phyloP scores from a whole-genome alignment of 2,888 invertebrate genomes.

The Acanthosepion pharaonis region DNA sequence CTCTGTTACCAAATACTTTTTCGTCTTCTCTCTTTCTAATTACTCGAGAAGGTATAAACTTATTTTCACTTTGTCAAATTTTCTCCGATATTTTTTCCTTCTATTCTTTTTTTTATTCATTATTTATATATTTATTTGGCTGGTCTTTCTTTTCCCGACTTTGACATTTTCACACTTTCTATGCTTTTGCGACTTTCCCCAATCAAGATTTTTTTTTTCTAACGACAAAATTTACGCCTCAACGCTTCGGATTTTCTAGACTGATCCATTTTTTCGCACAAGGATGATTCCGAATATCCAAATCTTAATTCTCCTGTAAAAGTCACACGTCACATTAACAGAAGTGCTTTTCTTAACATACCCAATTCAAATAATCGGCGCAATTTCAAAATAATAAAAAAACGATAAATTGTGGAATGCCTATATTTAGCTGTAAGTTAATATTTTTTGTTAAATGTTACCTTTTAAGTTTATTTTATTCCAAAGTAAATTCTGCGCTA shows the following conservation, averaged over 20 bases:
- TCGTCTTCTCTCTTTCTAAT: too few species aligned
- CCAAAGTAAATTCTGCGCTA: too few species aligned
- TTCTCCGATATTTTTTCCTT: too few species aligned
- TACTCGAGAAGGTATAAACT: too few species aligned
- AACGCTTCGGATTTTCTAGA: neutral
- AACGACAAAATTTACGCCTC: neutral
- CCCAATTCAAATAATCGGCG: neutral
- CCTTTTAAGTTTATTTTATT: too few species aligned
- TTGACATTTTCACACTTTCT: neutral
- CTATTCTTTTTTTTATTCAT: neutral
- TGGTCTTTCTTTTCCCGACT: neutral
- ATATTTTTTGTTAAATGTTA: too few species aligned
- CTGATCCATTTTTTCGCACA: neutral
- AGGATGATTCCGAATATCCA: neutral
- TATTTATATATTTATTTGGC: neutral
- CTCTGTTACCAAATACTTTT: too few species aligned
- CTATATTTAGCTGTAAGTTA: too few species aligned
- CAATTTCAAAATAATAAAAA: too few species aligned
- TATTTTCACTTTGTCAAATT: too few species aligned
- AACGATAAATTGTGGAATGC: too few species aligned
- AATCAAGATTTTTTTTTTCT: neutral
- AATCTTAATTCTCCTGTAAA: neutral
- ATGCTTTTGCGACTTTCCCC: neutral
- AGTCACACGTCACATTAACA: neutral
- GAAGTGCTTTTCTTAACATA: neutral